These are phyloP conservation scores for Hipparchia sbordonii DNA, from an alignment of 2,888 invertebrate species.

Conservation along the genomic window DNA sequence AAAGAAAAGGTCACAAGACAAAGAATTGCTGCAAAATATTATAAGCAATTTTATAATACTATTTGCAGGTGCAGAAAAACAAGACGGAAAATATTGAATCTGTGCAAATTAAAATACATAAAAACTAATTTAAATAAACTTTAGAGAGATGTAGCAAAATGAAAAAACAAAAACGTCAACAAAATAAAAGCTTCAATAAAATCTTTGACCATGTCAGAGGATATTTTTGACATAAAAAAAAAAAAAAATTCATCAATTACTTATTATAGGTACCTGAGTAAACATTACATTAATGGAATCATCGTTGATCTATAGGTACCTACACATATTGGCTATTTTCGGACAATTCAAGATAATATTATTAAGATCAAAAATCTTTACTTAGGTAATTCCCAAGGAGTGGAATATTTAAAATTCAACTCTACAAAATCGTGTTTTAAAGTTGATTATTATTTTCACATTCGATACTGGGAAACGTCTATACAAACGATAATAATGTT, in stretches of 20 bases:
- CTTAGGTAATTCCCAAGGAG: background rate
- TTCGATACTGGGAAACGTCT: background rate
- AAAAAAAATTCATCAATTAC: background rate
- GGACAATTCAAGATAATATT: background rate
- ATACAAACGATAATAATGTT: constrained; percentile 11
- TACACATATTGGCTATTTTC: background rate
- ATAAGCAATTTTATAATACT: no score
- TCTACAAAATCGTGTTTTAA: background rate
- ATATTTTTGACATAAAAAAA: no score
- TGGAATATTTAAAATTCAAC: constrained; percentile 1
- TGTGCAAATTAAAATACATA: no score
- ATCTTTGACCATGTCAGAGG: no score
- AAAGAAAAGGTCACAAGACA: no score
- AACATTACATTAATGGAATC: background rate
- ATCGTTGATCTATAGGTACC: background rate
- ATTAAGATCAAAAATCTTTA: background rate
- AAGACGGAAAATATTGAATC: no score
- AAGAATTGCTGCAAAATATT: no score
- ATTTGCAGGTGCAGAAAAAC: no score
- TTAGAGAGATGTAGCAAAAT: no score
- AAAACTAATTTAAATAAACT: no score
- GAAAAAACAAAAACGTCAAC: no score
- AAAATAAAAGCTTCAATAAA: no score
- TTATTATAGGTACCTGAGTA: background rate
- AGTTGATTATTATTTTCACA: background rate